Evolutionary conservation across 2,888 invertebrate species (phyloP).

Genomic region (Elegia similella): DNA sequence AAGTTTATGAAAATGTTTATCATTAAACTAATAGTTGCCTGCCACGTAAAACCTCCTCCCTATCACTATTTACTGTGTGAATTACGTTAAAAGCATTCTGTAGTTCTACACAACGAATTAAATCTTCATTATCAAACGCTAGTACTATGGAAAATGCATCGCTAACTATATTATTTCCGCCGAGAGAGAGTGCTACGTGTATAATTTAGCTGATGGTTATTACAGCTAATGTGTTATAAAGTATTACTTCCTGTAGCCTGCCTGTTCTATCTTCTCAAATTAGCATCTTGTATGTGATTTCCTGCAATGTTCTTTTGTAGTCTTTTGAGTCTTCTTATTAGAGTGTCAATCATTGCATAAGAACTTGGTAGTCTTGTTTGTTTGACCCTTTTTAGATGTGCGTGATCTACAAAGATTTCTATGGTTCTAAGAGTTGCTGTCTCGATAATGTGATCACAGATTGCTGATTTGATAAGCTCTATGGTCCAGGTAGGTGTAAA

Average conservation of each 20-base stretch:
- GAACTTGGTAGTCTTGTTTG: background rate
- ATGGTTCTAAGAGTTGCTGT: too few species aligned
- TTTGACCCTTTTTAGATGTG: too few species aligned
- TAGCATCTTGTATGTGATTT: background rate
- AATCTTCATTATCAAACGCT: constrained; percentile 1
- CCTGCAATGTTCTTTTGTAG: background rate
- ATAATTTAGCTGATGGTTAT: constrained; percentile 9
- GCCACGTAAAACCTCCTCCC: background rate
- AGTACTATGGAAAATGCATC: background rate
- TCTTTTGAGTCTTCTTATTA: background rate
- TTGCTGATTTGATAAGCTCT: too few species aligned
- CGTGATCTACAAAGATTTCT: too few species aligned
- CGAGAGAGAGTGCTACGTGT: constrained; percentile 3
- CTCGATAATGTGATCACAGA: too few species aligned
- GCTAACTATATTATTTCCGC: constrained; percentile 8
- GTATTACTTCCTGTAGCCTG: constrained; percentile 1
- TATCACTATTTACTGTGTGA: background rate
- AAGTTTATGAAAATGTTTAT: too few species aligned
- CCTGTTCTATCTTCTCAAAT: background rate
- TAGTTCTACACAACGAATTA: background rate
- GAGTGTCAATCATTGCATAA: background rate
- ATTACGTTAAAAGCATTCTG: background rate
- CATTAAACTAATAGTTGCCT: too few species aligned
- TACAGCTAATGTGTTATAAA: constrained; percentile 10
- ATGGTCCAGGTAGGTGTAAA: too few species aligned